Evolutionary conservation across 2,113 vertebrate genomes (phyloP), one percentile per base, ranked within the genome.

Genomic region (Bungarus multicinctus): DNA sequence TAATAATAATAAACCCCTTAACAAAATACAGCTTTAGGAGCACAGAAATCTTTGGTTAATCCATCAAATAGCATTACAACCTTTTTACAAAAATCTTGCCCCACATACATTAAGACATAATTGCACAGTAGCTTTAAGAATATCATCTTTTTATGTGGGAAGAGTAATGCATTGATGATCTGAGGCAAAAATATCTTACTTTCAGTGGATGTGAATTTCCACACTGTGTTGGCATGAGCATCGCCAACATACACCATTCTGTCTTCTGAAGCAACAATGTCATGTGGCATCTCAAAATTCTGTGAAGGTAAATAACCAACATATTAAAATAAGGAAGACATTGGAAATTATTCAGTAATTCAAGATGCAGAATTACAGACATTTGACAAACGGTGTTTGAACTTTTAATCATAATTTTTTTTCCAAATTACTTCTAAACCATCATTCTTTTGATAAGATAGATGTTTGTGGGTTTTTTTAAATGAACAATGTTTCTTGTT

Each of bases 281-380:
- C 99, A 34, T 99, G 99, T 87, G 99, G 99, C 98, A 99, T 98
- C 95, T 98, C 97, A 93, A 99, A 99, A 58, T 96, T 97, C 99
- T 99, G 97, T 27, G 90, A 93, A 95, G 47, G 94, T 0, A 96
- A 89, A 69, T 90, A 93, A 89, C 6, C 30, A 94, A 43, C 3
- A 60, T 0, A 8, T 96, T 87, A 95, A 9, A 5, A 22, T 5
- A 23, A 34, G 27, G 74, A 81, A 43, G 74, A 23, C 45, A 39
- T n/a, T 54, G n/a, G 30, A 60, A 22, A 89, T 20, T 14, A 52
- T 55, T 18, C 8, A 5, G n/a, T 6, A 74, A 25, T 1, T 22
- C 89, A 11, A 91, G 69, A 93, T 45, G 52, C 18, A 5, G 1
- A 30, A 34, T 64, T 87, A 47, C 3, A 85, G 3, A 92, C 27